Evolutionary conservation across 2,797 vertebrate species (phyloP).

Genomic region (Buphagus erythrorhynchus): DNA sequence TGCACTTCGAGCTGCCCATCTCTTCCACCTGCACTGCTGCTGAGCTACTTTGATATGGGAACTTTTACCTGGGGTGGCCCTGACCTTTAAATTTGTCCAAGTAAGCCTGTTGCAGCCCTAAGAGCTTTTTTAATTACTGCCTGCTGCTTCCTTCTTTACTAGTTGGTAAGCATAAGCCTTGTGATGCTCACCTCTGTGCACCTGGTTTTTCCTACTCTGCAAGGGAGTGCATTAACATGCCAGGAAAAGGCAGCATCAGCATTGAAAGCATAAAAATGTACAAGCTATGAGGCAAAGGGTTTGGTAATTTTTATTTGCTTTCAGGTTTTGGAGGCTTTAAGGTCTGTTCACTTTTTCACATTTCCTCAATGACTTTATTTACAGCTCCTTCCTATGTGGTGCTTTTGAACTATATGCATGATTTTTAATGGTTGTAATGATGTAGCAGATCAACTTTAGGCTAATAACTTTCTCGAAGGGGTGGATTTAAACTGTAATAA

Average conservation of each 20-base stretch:
- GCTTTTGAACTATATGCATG: accelerated
- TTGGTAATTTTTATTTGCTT: not conserved
- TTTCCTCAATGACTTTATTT: not conserved
- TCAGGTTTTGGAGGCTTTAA: not conserved
- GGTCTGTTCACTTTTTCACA: not conserved
- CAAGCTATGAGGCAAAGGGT: not conserved
- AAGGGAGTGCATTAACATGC: accelerated
- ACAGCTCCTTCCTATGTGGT: not conserved
- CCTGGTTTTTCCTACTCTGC: not conserved
- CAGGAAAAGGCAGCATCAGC: not conserved
- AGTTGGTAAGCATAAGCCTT: accelerated
- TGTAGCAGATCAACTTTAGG: not conserved
- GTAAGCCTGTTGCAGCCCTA: not conserved
- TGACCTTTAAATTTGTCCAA: not conserved
- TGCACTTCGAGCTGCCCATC: accelerated
- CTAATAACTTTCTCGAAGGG: not conserved
- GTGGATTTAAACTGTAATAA: not conserved
- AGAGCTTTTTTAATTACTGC: not conserved
- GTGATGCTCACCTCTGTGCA: not conserved
- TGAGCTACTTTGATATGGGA: not conserved
- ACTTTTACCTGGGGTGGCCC: not conserved
- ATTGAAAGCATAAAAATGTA: not conserved
- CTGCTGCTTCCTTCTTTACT: not conserved
- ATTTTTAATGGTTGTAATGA: not conserved
- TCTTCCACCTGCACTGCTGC: not conserved